Base-by-base conservation (phyloP, 1,140 invertebrate genomes). In the Paraescarpia echinospica region DNA sequence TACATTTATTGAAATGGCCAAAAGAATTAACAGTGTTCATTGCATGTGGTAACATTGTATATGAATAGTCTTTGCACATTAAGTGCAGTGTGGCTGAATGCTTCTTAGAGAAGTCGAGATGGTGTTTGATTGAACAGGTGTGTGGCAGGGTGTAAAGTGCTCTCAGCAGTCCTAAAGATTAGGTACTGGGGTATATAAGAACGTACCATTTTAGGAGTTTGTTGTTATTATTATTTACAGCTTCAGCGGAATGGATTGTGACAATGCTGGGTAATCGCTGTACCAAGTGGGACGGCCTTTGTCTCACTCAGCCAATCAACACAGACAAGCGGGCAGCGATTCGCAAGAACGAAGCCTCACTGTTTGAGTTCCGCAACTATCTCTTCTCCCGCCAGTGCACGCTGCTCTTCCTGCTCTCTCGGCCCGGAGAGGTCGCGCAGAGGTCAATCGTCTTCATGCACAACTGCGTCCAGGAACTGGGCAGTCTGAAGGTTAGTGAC, bases 281-380 rank as follows among this genome's bases (percentile, higher is more conserved):
- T 91, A 97, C 97, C 92, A 97, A 97, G 91, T 99, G 98, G 98
- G 97, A 97, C 94, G 98, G 98, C 5, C 97, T 99, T 1, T 97
- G 97, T 94, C 96, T 99, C 91, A 97, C 97, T 77, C 97, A 97
- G 48, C 96, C 97, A 91, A 96, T 98, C 93, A 97, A 98, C 94
- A 96, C 97, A 94, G 97, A 97, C 94, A 96, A 97, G 94, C 96
- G 98, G 93, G 96, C 97, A 93, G 97, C 97, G 89, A 97, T 99
- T 34, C 96, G 96, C 91, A 97, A 97, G 90, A 97, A 97, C 94
- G 97, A 97, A 94, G 97, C 97, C 34, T 98, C 94, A 4, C 96
- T 99, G 89, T 96, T 99, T 94, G 98, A 99, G 95, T 98, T 99
- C 94, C 97, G 99, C 93, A 99, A 98, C 96, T 99, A 99, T 96